These are phyloP conservation scores for Hippasteria phrygiana DNA, from an alignment of 53 echinoderm and acorn worm species.

Conservation along the genomic window DNA sequence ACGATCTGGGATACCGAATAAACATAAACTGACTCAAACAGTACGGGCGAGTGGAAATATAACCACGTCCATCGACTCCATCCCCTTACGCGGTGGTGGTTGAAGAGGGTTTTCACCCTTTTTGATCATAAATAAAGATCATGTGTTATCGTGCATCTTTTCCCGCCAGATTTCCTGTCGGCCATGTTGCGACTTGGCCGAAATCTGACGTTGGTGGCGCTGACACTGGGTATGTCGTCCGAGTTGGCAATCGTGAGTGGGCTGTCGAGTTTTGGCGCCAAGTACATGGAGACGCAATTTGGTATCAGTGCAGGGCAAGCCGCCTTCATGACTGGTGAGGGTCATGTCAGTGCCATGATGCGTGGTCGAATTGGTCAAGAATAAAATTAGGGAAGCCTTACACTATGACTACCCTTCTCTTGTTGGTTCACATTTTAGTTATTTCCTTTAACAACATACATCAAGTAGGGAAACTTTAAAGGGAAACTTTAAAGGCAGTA, in stretches of 20 bases:
- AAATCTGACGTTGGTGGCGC: slow-evolving; percentile 33
- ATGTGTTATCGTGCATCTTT: not conserved
- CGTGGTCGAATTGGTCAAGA: no score
- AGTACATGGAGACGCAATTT: slow-evolving; percentile 20
- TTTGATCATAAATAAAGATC: not conserved
- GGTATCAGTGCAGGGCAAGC: not conserved
- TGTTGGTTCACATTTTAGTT: no score
- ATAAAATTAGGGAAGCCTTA: no score
- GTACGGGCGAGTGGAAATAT: no score
- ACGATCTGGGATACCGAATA: no score
- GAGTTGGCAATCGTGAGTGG: slow-evolving; percentile 22
- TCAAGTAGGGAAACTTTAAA: no score
- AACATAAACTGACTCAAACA: no score
- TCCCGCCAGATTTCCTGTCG: not conserved
- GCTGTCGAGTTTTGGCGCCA: slow-evolving; percentile 17
- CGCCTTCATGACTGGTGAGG: slow-evolving; percentile 8
- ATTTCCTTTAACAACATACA: no score
- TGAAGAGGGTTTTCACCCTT: not conserved
- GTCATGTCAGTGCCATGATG: not conserved
- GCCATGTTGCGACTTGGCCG: slow-evolving; percentile 15
- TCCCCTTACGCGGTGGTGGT: no score
- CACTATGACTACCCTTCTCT: no score
- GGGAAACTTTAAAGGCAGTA: no score
- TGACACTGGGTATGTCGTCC: slow-evolving; percentile 2
- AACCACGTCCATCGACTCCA: no score